A percentile compares a stretch with the other conserved stretches of the same genome.
Conservation (phyloP, 2,888 invertebrate species). For the Ischnus inquisitorius region DNA sequence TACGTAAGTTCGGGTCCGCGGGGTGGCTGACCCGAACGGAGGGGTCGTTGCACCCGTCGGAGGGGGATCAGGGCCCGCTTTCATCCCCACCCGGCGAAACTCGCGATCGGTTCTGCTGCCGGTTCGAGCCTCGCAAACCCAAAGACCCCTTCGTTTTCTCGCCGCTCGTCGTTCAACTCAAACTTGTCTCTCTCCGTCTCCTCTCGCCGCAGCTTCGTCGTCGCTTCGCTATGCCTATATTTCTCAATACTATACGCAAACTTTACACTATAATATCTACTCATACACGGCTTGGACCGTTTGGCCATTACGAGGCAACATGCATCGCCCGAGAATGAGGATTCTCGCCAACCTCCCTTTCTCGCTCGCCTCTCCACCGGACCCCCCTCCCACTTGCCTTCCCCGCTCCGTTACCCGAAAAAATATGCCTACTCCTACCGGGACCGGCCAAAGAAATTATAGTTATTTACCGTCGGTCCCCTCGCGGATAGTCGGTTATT, state of each 20-base stretch:
- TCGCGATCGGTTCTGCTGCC: constrained; percentile 70
- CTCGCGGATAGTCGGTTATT: constrained; percentile 82
- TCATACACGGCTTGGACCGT: constrained; percentile 48
- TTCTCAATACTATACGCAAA: constrained; percentile 45
- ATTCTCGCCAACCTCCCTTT: constrained; percentile 35
- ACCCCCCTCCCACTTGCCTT: constrained; percentile 18
- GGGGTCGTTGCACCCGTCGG: constrained; percentile 82
- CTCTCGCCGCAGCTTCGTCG: constrained; percentile 18
- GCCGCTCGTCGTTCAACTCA: constrained; percentile 52
- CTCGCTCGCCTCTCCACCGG: constrained; percentile 33
- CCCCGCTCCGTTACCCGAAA: constrained; percentile 73
- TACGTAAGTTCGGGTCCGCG: constrained; percentile 75
- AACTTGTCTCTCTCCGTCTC: constrained; percentile 62
- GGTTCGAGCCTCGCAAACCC: constrained; percentile 77
- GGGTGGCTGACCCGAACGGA: constrained; percentile 84
- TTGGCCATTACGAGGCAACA: constrained; percentile 56
- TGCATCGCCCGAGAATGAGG: constrained; percentile 26
- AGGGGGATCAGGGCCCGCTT: constrained; percentile 69
- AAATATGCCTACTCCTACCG: constrained; percentile 66
- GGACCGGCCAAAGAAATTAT: constrained; percentile 82
- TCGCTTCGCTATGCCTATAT: constrained; percentile 43
- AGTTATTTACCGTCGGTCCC: constrained; percentile 83
- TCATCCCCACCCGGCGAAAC: constrained; percentile 67
- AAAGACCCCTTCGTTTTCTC: constrained; percentile 55
- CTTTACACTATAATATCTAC: constrained; percentile 34